Evolutionary conservation across 2,888 invertebrate genomes (phyloP), one percentile per base, ranked within the genome.

Genomic region (Hypselothyrea guttata): DNA sequence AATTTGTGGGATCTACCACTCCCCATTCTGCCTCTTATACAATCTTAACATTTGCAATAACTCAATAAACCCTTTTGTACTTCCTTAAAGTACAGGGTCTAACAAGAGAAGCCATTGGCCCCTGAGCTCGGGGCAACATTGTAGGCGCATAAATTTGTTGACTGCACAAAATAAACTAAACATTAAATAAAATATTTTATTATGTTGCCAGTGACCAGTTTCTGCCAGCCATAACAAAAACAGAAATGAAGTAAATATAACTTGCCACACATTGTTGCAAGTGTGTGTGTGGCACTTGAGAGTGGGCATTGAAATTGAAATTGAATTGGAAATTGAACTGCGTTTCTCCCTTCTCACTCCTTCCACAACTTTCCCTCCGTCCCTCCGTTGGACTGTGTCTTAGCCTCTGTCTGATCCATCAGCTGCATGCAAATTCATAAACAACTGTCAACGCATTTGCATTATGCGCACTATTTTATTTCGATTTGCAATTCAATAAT

Each of bases 141-240:
- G 76, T 76, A 60, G 22, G 73, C 48, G 48, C 71, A 77, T 78
- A 59, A 74, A 74, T 78, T 83, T 72, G 64, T 64, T 62, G 73
- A 68, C 65, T 65, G 55, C 49, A 71, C 74, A 61, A 74, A 48
- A 48, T 48, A 84, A 84, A 81, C 82, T 77, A 75, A 81, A 73
- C 84, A 82, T 78, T 81, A 79, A 81, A 84, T 87, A 82, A 84
- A 87, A 87, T 87, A 85, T 87, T 81, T 84, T 81, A 81, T 84
- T 81, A 73, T 79, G 83, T 71, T 77, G 79, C 68, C 56, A 51
- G 54, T 52, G 61, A 77, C 81, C 76, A 74, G 76, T 84, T 78
- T 67, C 42, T 45, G 33, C 40, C 13, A 44, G 35, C 7, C 31
- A 41, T 58, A 59, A 48, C 38, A 56, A 47, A 45, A 48, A 46